Evolutionary conservation across 1,140 invertebrate genomes (phyloP), one percentile per base, ranked within the genome.

Genomic region (Platyscapa corneri): DNA sequence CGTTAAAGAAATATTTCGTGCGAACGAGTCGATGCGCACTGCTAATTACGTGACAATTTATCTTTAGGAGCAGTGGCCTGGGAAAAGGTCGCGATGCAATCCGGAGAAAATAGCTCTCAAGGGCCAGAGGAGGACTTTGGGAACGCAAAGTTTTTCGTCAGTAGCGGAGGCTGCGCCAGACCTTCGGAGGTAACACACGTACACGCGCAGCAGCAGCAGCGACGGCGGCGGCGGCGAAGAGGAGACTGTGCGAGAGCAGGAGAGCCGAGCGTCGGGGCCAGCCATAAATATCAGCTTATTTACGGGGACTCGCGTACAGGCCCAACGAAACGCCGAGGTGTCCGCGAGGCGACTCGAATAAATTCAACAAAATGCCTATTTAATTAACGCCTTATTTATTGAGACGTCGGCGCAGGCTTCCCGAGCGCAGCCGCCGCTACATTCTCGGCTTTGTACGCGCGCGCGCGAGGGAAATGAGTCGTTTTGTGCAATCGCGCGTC

Each of bases 311-410:
- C 30, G 53, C 32, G 20, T 0, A n/a, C 81, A 39, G 30, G 16
- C 27, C 27, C 20, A 81, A 70, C 30, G 37, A 88, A 90, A 88
- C 89, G 87, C 87, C 86, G 87, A 87, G 83, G 74, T 88, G 88
- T 87, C 81, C 76, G 74, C 86, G 74, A 77, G 80, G 60, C 86
- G 83, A 83, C 90, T 88, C 88, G 90, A 87, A 93, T 92, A 93
- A 92, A 93, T 92, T 89, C 89, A 91, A 86, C 88, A 90, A 92
- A 92, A 91, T 91, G 90, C 90, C 89, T 89, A 90, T 92, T 92
- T 92, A 93, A 93, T 93, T 93, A 93, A 91, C 91, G 91, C 92
- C 91, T 93, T 93, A 93, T 93, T 93, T 93, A 93, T 93, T 91
- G 91, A 92, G 92, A 92, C 89, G 91, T 92, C 56, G 78, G 27